These are phyloP conservation scores for Pangasius mekongensis DNA, from an alignment of 2,797 vertebrate species.

Conservation along the genomic window DNA sequence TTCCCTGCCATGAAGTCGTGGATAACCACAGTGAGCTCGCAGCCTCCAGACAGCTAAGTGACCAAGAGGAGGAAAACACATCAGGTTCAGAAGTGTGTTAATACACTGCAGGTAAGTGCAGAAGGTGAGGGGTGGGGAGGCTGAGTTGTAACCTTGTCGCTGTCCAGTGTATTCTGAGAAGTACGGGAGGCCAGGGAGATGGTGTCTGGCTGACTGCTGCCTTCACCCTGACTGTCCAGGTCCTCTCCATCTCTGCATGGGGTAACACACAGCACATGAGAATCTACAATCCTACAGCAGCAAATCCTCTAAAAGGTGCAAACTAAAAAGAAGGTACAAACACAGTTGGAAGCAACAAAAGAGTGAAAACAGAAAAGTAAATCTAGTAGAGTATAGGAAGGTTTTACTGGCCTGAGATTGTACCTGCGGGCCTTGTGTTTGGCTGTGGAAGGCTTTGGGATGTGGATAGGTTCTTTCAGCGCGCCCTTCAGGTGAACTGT, in stretches of 20 bases:
- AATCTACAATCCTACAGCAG: not conserved
- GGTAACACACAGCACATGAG: conserved; percentile 41
- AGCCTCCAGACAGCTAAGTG: conserved; percentile 93
- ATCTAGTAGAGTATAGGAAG: conserved; percentile 13
- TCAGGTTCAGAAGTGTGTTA: not conserved
- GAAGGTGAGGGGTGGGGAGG: not conserved
- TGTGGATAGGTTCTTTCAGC: conserved; percentile 96
- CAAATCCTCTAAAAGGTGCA: not conserved
- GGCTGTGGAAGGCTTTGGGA: conserved; percentile 90
- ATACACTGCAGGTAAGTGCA: not conserved
- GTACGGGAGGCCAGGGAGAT: conserved; percentile 97
- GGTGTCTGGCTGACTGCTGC: conserved; percentile 97
- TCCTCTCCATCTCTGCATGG: conserved; percentile 91
- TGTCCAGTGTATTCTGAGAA: conserved; percentile 98
- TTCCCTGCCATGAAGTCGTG: conserved; percentile 96
- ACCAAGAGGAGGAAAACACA: conserved; percentile 14
- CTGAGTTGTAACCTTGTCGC: conserved; percentile 87
- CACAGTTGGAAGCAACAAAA: not conserved
- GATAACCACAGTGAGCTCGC: conserved; percentile 96
- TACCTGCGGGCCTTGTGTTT: conserved; percentile 93
- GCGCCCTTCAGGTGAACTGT: conserved; percentile 97
- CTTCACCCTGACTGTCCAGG: conserved; percentile 96
- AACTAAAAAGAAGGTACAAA: not conserved
- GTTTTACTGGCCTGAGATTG: conserved; percentile 53
- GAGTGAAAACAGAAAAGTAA: not conserved